These are phyloP conservation scores for Teleogryllus oceanicus DNA, from an alignment of 2,888 invertebrate genomes.

Conservation along the genomic window DNA sequence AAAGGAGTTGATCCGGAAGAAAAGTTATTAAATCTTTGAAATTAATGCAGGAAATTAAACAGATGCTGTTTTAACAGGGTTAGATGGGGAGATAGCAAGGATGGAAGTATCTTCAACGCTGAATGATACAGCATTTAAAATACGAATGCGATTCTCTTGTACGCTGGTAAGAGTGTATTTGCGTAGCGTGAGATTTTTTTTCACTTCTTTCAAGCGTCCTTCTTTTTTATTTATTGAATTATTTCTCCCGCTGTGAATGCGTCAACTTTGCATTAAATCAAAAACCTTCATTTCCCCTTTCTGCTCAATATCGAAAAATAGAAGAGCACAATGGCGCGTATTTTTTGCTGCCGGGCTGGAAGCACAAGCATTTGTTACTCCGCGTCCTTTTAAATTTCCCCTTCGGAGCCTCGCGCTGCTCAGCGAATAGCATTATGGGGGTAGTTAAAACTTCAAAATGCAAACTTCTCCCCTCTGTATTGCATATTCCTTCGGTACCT, in stretches of 20 bases:
- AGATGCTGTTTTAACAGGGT: background rate
- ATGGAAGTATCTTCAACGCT: background rate
- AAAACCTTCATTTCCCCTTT: background rate
- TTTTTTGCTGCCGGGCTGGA: background rate
- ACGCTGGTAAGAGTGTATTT: too few species aligned
- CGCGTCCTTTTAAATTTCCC: background rate
- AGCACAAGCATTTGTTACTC: background rate
- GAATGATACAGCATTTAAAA: background rate
- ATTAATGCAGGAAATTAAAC: background rate
- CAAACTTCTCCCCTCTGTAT: background rate
- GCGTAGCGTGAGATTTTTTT: background rate
- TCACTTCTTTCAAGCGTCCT: background rate
- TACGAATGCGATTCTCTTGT: background rate
- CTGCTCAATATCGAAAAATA: background rate
- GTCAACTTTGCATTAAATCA: constrained; percentile 3
- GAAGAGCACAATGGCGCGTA: background rate
- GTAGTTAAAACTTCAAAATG: background rate
- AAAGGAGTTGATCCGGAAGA: background rate
- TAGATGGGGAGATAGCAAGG: background rate
- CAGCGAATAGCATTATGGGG: background rate
- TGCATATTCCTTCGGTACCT: constrained; percentile 1
- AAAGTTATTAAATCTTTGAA: background rate
- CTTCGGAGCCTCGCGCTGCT: background rate
- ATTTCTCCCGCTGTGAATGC: background rate
- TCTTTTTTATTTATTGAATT: background rate